These are phyloP conservation scores for Aphis craccivora DNA, from an alignment of 1,140 invertebrate genomes.

Conservation along the genomic window DNA sequence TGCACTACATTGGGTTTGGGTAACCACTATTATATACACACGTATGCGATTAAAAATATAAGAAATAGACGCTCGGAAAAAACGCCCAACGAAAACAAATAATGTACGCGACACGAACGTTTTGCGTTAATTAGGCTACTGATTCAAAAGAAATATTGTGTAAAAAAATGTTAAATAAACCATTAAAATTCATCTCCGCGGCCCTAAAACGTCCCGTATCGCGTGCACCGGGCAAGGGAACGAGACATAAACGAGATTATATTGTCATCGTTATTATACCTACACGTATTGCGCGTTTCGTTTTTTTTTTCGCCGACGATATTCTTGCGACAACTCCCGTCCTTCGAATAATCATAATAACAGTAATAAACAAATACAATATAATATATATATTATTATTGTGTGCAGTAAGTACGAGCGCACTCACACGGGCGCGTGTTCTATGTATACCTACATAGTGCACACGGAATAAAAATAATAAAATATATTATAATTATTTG, in stretches of 20 bases:
- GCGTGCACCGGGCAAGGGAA: not conserved
- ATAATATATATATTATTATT: not conserved
- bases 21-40: not conserved
- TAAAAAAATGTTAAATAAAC: constrained; percentile 40
- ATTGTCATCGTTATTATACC: not conserved
- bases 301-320: not conserved
- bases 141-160: constrained; percentile 36
- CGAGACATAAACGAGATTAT: not conserved
- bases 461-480: not conserved
- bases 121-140: constrained; percentile 30
- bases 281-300: not conserved
- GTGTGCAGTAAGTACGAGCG: not conserved
- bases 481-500: not conserved
- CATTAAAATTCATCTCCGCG: not conserved
- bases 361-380: not conserved
- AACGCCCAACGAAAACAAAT: not conserved
- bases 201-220: not conserved
- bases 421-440: not conserved
- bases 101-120: not conserved
- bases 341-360: not conserved
- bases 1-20: not conserved
- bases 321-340: not conserved
- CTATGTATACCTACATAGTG: not conserved
- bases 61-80: not conserved
- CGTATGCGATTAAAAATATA: constrained; percentile 17